Conservation (phyloP, 2,113 vertebrate species). For the Antechinus stuartii region DNA sequence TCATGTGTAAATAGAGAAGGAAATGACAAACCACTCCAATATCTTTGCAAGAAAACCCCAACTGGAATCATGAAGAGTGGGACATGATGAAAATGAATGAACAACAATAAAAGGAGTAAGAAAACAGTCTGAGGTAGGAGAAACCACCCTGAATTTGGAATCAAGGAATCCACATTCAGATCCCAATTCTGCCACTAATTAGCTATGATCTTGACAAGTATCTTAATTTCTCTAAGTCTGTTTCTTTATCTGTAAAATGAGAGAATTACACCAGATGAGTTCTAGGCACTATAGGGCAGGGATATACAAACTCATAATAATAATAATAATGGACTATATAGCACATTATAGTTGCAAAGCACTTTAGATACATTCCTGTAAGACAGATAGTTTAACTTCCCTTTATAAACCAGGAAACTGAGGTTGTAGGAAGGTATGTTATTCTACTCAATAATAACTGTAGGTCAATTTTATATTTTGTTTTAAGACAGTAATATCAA, state of each 20-base stretch:
- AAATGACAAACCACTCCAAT: too few species aligned
- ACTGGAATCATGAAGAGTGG: too few species aligned
- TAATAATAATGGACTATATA: not conserved
- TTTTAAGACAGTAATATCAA: not conserved
- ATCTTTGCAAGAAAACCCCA: too few species aligned
- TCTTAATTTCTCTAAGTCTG: not conserved
- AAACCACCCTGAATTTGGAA: not conserved
- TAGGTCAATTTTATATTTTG: not conserved
- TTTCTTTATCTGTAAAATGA: not conserved
- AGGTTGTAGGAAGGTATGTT: not conserved
- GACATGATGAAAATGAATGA: too few species aligned
- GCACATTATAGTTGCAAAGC: not conserved
- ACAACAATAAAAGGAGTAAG: too few species aligned
- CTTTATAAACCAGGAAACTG: not conserved
- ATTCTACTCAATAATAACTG: not conserved
- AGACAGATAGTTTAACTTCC: not conserved
- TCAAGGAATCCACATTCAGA: not conserved
- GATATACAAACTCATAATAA: not conserved
- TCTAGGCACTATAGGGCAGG: not conserved
- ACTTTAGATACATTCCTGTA: not conserved
- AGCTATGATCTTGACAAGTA: not conserved
- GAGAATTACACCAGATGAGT: not conserved
- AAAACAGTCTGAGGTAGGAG: not conserved
- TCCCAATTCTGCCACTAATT: not conserved
- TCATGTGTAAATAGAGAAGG: too few species aligned